Conservation (phyloP, 1,140 invertebrate species). For the Subanguina moxae region DNA sequence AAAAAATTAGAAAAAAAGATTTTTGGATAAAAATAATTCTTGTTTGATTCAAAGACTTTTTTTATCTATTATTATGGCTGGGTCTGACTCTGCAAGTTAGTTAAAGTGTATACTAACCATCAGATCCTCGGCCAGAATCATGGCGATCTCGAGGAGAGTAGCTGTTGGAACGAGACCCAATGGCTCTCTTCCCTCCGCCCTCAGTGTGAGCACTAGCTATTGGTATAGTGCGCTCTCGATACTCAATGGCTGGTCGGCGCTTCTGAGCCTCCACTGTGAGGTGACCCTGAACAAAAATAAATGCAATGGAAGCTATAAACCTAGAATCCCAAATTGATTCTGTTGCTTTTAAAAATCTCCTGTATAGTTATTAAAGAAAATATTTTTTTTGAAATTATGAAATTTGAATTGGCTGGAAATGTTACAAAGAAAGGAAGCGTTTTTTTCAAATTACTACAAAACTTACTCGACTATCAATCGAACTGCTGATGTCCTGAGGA, state of each 20-base stretch:
- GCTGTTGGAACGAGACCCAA: constrained; percentile 38
- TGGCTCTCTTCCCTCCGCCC: not conserved
- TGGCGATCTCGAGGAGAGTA: constrained; percentile 47
- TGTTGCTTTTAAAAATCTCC: too few species aligned
- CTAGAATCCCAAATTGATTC: too few species aligned
- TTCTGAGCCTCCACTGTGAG: constrained; percentile 55
- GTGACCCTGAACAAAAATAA: constrained; percentile 47
- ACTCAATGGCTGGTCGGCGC: constrained; percentile 43
- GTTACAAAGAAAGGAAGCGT: not conserved
- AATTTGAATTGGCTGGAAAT: not conserved
- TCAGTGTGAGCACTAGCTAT: constrained; percentile 47
- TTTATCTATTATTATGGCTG: too few species aligned
- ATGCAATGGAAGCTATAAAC: too few species aligned
- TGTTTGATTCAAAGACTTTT: too few species aligned
- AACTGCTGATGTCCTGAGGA: constrained; percentile 41
- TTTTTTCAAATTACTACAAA: not conserved
- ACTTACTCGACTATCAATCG: constrained; percentile 46
- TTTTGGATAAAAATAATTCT: too few species aligned
- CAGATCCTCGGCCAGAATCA: constrained; percentile 13
- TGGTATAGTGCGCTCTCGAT: constrained; percentile 52
- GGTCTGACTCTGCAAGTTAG: too few species aligned
- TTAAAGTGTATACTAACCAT: not conserved
- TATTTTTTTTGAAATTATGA: not conserved
- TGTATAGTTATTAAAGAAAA: too few species aligned
- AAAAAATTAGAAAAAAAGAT: too few species aligned